These are phyloP conservation scores for Xyrichtys novacula DNA, from an alignment of 2,797 vertebrate genomes.

Conservation along the genomic window DNA sequence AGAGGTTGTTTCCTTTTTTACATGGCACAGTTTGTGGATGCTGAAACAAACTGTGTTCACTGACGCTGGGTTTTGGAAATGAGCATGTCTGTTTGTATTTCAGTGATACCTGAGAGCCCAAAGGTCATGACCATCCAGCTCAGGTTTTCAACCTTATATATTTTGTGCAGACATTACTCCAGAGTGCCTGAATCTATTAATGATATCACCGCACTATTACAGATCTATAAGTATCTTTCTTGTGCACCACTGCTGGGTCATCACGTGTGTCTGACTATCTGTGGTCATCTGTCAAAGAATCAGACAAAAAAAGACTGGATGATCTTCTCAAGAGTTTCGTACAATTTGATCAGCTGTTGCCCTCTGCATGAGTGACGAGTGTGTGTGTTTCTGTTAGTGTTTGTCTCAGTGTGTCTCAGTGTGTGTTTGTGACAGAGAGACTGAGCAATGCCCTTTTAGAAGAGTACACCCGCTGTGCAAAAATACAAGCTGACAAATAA, in stretches of 20 bases:
- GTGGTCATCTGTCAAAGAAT: not conserved
- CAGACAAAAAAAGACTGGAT: not conserved
- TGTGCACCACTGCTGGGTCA: not conserved
- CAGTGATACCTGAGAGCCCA: too few relatives aligned
- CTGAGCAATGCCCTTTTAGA: not conserved
- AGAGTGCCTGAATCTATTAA: not conserved
- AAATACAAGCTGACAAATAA: constrained; percentile 38
- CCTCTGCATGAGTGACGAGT: constrained; percentile 26
- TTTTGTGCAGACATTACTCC: too few relatives aligned
- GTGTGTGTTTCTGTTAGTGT: constrained; percentile 11
- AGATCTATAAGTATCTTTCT: constrained; percentile 18
- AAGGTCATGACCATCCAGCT: too few relatives aligned
- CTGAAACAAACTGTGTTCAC: too few relatives aligned
- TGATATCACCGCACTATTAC: constrained; percentile 14
- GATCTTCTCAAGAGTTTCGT: constrained; percentile 2
- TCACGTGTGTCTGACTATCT: not conserved
- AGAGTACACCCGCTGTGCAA: constrained; percentile 1
- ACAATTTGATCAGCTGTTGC: constrained; percentile 53
- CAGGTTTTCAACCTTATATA: too few relatives aligned
- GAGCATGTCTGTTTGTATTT: too few relatives aligned
- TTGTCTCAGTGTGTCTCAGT: too few relatives aligned
- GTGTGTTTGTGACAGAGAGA: not conserved
- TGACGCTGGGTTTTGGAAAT: too few relatives aligned
- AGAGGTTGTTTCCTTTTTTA: too few relatives aligned
- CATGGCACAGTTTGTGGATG: too few relatives aligned